phyloP scores from a whole-genome alignment of 2,113 vertebrate species.

The Rutilus rutilus region DNA sequence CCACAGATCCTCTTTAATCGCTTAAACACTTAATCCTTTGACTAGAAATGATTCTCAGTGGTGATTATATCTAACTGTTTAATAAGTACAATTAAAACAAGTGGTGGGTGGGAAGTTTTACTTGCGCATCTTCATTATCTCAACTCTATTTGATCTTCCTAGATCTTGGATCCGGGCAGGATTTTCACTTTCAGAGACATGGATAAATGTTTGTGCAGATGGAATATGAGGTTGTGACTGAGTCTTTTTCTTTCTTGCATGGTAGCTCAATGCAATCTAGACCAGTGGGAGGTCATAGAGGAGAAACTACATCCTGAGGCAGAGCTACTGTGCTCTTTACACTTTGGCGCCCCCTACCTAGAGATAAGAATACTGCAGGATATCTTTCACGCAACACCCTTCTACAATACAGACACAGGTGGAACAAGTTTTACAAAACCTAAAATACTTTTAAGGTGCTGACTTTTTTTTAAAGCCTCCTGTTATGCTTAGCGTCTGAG shows the following conservation, averaged over 20 bases:
- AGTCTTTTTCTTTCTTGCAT: neutral
- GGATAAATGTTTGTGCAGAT: neutral
- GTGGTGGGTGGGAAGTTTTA: neutral
- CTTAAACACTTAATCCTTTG: neutral
- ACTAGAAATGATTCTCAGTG: neutral
- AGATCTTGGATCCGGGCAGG: neutral
- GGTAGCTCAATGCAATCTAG: conserved; percentile 65
- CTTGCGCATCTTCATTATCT: neutral
- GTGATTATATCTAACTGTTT: conserved; percentile 7
- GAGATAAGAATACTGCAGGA: conserved; percentile 47
- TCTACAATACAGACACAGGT: conserved; percentile 31
- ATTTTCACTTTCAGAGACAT: neutral
- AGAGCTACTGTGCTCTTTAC: conserved; percentile 65
- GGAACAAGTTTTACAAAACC: neutral
- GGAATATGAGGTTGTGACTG: neutral
- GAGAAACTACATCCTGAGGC: conserved; percentile 62
- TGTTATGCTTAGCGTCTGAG: neutral
- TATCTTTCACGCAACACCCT: conserved; percentile 14
- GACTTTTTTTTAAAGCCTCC: conserved; percentile 10
- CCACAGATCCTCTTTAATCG: neutral
- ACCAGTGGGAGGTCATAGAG: conserved; percentile 62
- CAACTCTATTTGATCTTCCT: neutral
- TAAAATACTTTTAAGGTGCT: neutral
- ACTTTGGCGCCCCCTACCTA: conserved; percentile 68
- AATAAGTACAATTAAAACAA: neutral